Evolutionary conservation across 2,888 invertebrate genomes (phyloP).

Genomic region (Lathronympha strigana): DNA sequence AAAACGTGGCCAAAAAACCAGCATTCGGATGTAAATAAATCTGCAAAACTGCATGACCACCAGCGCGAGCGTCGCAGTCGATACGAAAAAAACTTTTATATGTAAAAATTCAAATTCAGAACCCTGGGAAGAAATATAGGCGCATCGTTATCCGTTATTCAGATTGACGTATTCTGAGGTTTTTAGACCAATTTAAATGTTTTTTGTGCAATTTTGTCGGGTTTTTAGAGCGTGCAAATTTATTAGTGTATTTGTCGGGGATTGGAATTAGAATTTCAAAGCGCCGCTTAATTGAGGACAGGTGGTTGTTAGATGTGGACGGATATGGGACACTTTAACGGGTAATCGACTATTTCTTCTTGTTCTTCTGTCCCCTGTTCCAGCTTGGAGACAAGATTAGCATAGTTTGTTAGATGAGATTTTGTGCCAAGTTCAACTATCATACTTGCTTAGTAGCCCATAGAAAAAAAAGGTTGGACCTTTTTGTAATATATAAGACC

Average conservation of each 20-base stretch:
- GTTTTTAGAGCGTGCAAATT: conserved; percentile 72
- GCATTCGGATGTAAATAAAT: conserved; percentile 75
- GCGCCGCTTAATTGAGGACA: conserved; percentile 47
- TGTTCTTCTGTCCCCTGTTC: too few relatives aligned
- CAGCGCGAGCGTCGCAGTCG: conserved; percentile 55
- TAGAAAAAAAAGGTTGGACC: too few relatives aligned
- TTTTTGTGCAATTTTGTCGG: conserved; percentile 71
- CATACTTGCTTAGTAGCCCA: too few relatives aligned
- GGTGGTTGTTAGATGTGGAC: conserved; percentile 46
- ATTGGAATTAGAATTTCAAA: conserved; percentile 51
- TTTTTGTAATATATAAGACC: too few relatives aligned
- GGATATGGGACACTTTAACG: background rate
- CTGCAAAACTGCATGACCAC: conserved; percentile 73
- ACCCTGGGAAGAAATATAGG: conserved; percentile 71
- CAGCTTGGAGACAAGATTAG: too few relatives aligned
- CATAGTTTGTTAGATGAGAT: too few relatives aligned
- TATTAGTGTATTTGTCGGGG: conserved; percentile 71
- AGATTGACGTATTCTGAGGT: conserved; percentile 63
- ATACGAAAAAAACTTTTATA: conserved; percentile 51
- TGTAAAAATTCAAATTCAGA: conserved; percentile 72
- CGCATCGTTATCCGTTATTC: conserved; percentile 73
- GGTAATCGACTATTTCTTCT: too few relatives aligned
- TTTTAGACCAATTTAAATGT: conserved; percentile 63
- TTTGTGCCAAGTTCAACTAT: too few relatives aligned
- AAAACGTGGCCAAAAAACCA: conserved; percentile 70